Evolutionary conservation across 1,140 invertebrate species (phyloP).

Genomic region (Lanistes nyassanus): DNA sequence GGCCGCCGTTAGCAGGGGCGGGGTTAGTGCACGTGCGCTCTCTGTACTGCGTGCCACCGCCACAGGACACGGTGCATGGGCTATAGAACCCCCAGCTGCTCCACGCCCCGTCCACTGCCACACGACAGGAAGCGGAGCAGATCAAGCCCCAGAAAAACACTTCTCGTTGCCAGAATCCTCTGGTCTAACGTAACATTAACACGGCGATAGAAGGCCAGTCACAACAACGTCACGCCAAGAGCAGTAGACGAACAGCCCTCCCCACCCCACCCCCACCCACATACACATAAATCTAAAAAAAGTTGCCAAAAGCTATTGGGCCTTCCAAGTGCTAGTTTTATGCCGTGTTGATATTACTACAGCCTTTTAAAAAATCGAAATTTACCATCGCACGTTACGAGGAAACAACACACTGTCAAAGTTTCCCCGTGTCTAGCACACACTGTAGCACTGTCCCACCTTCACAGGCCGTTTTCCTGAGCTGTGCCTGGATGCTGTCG

Average conservation of each 20-base stretch:
- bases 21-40: conserved; percentile 59
- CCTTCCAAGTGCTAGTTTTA: too few relatives aligned
- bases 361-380: too few relatives aligned
- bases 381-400: too few relatives aligned
- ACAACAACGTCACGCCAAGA: too few relatives aligned
- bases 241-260: too few relatives aligned
- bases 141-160: neutral
- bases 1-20: conserved; percentile 52
- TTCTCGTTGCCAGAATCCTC: too few relatives aligned
- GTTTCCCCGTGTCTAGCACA: too few relatives aligned
- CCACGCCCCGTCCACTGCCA: conserved; percentile 56
- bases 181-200: neutral
- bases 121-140: neutral
- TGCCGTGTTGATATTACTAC: too few relatives aligned
- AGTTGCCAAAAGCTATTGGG: too few relatives aligned
- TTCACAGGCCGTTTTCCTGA: conserved; percentile 50
- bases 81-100: conserved; percentile 79
- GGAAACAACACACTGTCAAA: too few relatives aligned
- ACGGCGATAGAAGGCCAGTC: neutral
- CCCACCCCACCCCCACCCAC: neutral
- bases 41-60: conserved; percentile 83
- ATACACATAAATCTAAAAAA: too few relatives aligned
- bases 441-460: conserved; percentile 26
- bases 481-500: conserved; percentile 40
- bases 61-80: conserved; percentile 88